phyloP scores from a whole-genome alignment of 1,140 invertebrate species.

The Zophobas morio region DNA sequence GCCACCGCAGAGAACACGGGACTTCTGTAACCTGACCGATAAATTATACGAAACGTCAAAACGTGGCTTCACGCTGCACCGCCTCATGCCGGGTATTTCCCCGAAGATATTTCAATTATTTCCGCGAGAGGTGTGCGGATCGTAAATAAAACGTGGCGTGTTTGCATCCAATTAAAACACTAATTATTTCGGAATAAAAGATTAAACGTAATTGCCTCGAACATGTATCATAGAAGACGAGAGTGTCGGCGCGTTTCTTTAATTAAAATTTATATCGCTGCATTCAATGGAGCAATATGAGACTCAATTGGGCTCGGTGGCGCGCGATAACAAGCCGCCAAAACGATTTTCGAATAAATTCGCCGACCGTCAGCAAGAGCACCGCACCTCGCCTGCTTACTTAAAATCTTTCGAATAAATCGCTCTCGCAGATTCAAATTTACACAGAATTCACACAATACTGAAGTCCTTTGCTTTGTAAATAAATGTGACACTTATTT shows the following conservation, averaged over 20 bases:
- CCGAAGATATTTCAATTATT: conserved; percentile 46
- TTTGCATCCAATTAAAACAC: conserved; percentile 31
- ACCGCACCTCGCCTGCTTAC: not conserved
- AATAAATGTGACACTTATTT: too few species aligned
- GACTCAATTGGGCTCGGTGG: conserved; percentile 5
- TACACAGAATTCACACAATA: too few species aligned
- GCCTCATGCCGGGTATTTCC: conserved; percentile 26
- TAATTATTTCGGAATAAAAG: conserved; percentile 41
- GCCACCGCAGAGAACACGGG: conserved; percentile 43
- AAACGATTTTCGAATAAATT: not conserved
- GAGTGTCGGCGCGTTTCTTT: conserved; percentile 26
- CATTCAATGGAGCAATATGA: conserved; percentile 21
- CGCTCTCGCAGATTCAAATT: too few species aligned
- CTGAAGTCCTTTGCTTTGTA: too few species aligned
- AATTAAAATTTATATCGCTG: conserved; percentile 35
- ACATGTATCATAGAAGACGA: conserved; percentile 29
- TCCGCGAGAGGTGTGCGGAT: conserved; percentile 10
- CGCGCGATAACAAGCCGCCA: conserved; percentile 17
- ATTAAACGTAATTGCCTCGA: conserved; percentile 27
- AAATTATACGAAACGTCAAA: conserved; percentile 53
- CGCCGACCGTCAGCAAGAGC: not conserved
- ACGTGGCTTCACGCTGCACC: conserved; percentile 36
- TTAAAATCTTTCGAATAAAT: not conserved
- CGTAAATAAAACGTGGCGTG: conserved; percentile 31
- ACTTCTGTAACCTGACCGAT: conserved; percentile 47